Conservation (phyloP, 1,140 invertebrate species). For the Danaus plexippus region DNA sequence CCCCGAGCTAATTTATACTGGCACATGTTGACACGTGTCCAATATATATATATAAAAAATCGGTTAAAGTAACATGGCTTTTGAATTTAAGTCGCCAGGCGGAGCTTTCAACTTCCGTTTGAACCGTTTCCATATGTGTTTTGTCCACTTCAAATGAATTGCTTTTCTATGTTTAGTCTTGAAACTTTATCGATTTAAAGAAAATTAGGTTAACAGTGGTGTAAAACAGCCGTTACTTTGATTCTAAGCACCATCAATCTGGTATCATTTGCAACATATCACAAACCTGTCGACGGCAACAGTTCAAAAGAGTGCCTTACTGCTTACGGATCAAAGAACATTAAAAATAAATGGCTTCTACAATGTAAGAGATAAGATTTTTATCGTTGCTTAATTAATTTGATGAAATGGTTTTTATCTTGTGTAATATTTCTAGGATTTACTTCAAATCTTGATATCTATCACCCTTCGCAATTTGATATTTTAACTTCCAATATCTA, state of each 20-base stretch:
- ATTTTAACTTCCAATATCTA: conserved; percentile 63
- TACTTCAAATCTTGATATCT: conserved; percentile 23
- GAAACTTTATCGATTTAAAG: conserved; percentile 8
- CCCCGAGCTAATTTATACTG: conserved; percentile 67
- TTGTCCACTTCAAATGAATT: conserved; percentile 40
- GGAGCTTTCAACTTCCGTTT: conserved; percentile 9
- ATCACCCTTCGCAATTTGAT: conserved; percentile 57
- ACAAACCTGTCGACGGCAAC: conserved; percentile 23
- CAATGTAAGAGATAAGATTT: too few relatives aligned
- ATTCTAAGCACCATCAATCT: conserved; percentile 23
- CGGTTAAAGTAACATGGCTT: conserved; percentile 53
- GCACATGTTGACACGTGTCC: conserved; percentile 69
- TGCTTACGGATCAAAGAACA: too few relatives aligned
- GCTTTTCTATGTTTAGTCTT: conserved; percentile 22
- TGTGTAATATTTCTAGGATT: conserved; percentile 2
- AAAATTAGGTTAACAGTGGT: conserved; percentile 38
- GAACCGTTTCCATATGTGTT: conserved; percentile 24
- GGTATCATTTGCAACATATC: conserved; percentile 27
- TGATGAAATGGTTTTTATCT: too few relatives aligned
- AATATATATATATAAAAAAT: conserved; percentile 59
- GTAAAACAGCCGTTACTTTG: conserved; percentile 33
- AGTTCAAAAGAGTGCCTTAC: conserved; percentile 23
- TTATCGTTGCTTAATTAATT: too few relatives aligned
- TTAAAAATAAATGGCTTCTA: too few relatives aligned
- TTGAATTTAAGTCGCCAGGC: conserved; percentile 53